Evolutionary conservation across 2,888 invertebrate genomes (phyloP).

Genomic region (Philhelius pedissequus): DNA sequence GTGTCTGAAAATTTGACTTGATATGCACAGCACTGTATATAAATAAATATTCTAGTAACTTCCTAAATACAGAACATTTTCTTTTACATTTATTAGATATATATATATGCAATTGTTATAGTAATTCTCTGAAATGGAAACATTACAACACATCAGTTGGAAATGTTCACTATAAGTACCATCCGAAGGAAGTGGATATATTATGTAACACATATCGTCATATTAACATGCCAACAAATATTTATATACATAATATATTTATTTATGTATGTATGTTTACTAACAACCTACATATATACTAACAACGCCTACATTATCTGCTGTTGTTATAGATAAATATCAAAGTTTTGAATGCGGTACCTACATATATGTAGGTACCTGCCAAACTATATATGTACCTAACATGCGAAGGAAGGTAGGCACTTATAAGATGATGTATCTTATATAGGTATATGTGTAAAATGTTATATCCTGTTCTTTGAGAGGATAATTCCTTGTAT

Average conservation of each 20-base stretch:
- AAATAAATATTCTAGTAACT: background rate
- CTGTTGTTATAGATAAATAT: constrained; percentile 21
- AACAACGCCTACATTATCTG: no score
- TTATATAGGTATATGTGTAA: background rate
- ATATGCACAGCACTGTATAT: background rate
- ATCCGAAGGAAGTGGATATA: background rate
- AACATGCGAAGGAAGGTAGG: background rate
- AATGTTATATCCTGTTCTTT: constrained; percentile 4
- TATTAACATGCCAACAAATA: background rate
- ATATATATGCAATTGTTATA: constrained; percentile 5
- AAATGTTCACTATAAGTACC: background rate
- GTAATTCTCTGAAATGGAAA: constrained; percentile 10
- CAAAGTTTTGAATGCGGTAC: background rate
- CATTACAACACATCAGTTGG: constrained; percentile 1
- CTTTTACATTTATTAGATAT: background rate
- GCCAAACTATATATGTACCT: no score
- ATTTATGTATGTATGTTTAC: background rate
- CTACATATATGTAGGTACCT: no score
- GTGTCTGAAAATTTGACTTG: background rate
- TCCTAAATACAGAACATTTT: background rate
- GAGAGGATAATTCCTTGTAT: constrained; percentile 32
- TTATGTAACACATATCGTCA: background rate
- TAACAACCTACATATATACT: background rate
- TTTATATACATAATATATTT: background rate
- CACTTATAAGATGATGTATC: constrained; percentile 5